Evolutionary conservation across 2,797 vertebrate genomes (phyloP), one percentile per base, ranked within the genome.

Genomic region (Girardinus metallicus): DNA sequence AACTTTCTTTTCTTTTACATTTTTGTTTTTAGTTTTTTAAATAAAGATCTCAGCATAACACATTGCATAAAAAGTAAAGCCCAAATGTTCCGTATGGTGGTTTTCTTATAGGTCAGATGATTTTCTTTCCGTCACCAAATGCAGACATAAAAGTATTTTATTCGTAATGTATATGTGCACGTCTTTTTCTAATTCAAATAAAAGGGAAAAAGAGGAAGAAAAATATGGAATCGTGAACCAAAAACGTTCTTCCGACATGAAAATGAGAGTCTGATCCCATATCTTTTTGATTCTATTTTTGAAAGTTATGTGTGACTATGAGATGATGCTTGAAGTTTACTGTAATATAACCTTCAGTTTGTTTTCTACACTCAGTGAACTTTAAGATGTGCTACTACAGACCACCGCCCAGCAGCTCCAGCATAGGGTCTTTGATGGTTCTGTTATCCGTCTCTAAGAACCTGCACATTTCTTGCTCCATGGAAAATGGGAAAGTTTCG

Each of bases 381-480:
- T 91, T 94, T 5, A 70, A 70, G 11, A 34, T 93, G 83, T 46
- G 41, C 0, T n/a, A 0, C 12, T 92, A 89, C 83, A 0, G 3
- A 1, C 44, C 2, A 8, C 2, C 1, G 3, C 0, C 0, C 7
- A 2, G 4, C 4, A 0, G 0, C 62, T 1, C 1, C 0, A 0
- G 0, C 0, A 11, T 0, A 0, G 1, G 12, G 0, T 2, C 4
- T 7, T 11, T 15, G 29, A 18, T 6, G 0, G 83, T 91, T 0
- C 9, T 60, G 29, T 46, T 93, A 31, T 85, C 87, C 0, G 36
- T 94, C 57, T 53, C 1, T 9, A 47, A 71, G 23, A 57, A 73
- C 26, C 2, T 73, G 5, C 46, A 89, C 82, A 64, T 93, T 1
- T 88, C 86, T 83, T 90, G 86, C 82, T 16, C 0, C 0, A 78